Conservation (phyloP, 2,113 vertebrate species). For the Hiodon alosoides region DNA sequence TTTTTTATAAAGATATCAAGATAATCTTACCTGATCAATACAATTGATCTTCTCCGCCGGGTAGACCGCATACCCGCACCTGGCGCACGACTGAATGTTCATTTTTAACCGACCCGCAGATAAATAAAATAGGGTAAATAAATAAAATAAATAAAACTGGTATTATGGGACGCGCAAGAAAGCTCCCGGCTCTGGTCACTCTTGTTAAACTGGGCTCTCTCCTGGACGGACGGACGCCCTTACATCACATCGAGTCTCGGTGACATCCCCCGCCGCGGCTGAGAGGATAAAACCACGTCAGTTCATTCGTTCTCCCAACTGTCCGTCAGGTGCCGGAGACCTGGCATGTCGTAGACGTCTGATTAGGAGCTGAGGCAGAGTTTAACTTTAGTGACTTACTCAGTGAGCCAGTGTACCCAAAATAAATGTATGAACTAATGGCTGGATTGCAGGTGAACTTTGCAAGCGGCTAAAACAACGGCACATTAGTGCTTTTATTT, state of each 20-base stretch:
- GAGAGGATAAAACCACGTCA: conserved; percentile 5
- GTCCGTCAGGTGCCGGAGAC: conserved; percentile 43
- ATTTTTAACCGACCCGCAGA: conserved; percentile 18
- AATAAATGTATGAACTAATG: conserved; percentile 41
- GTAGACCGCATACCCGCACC: conserved; percentile 90
- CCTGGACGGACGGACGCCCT: conserved; percentile 31
- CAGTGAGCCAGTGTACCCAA: conserved; percentile 13
- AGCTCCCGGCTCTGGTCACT: conserved; percentile 23
- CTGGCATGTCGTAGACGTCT: background rate
- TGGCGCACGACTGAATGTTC: conserved; percentile 74
- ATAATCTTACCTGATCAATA: conserved; percentile 78
- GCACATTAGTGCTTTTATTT: too few relatives aligned
- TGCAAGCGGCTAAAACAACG: conserved; percentile 8
- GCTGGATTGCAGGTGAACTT: conserved; percentile 11
- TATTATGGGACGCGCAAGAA: background rate
- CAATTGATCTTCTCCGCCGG: conserved; percentile 98
- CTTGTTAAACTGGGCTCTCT: conserved; percentile 59
- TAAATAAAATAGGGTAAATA: conserved; percentile 2
- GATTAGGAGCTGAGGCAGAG: background rate
- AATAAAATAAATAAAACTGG: background rate
- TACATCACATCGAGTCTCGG: conserved; percentile 52
- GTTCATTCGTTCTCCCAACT: conserved; percentile 50
- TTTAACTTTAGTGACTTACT: conserved; percentile 12
- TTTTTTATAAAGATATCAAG: background rate
- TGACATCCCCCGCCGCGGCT: conserved; percentile 30